Evolutionary conservation across 2,888 invertebrate species (phyloP), one percentile per base, ranked within the genome.

Genomic region (Monochamus alternatus): DNA sequence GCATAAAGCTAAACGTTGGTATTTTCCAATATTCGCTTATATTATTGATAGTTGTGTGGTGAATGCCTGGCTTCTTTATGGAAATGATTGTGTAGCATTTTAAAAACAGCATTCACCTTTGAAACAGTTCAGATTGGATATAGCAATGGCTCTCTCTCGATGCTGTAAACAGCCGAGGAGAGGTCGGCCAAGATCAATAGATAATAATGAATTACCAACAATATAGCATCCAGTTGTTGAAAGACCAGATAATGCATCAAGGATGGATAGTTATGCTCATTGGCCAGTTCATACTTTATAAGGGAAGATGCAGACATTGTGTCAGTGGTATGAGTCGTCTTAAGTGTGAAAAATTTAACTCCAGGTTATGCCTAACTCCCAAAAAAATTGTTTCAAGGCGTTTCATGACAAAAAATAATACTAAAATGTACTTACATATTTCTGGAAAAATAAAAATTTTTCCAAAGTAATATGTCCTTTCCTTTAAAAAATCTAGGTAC

Each of bases 201-300:
- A 12, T 5, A 30, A 5, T 5, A 38, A 5, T 38, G 38, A 38
- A 38, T 38, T 30, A 64, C 55, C 65, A 74, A 63, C 62, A 63
- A 75, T 71, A 55, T 30, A 60, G 5, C 75, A 47, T 55, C 75
- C 71, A n/a, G 14, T 75, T 70, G 70, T 47, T 59, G 44, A 71
- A 44, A 70, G 71, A 12, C 75, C 75, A 59, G 71, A 75, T 60
- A 9, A 14, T 43, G 59, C 65, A 64, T 70, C 71, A 59, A 71
- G 66, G 64, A 12, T 5, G 22, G 70, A 70, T 43, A 63, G 52
- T 63, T 70, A 64, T 75, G 69, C 31, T 30, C 70, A 75, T 64
- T 70, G 74, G 74, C 74, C 69, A 12, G 69, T 47, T 31, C 69
- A 75, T 55, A 75, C 69, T 30, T 64, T n/a, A 14, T 74, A 75